Percentiles rank a stretch among this genome's conserved stretches.
phyloP scores from a whole-genome alignment of 2,113 vertebrate genomes.

The Macquaria australasica region DNA sequence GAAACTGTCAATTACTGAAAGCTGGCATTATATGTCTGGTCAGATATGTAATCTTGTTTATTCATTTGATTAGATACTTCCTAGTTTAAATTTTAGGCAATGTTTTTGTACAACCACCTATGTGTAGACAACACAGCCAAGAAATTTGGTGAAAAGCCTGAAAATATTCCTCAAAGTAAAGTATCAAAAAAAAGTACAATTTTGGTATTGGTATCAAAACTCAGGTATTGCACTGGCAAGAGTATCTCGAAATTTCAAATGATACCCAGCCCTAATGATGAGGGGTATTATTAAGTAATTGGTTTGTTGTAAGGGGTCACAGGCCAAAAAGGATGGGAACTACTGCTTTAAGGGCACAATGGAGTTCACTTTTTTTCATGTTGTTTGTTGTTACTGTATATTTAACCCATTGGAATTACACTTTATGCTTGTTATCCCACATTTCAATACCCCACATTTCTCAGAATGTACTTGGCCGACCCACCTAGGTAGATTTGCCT shows the following conservation, averaged over 20 bases:
- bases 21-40: too few species aligned
- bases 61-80: background rate
- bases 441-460: background rate
- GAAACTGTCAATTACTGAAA: background rate
- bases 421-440: background rate
- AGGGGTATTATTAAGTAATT: background rate
- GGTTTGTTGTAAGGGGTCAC: background rate
- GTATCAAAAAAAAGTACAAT: background rate
- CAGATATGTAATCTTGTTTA: background rate
- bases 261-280: background rate
- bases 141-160: too few species aligned
- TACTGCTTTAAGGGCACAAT: too few species aligned
- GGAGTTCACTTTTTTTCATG: background rate
- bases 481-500: background rate
- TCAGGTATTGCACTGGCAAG: too few species aligned
- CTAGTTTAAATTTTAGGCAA: too few species aligned
- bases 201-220: background rate
- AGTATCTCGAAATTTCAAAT: background rate
- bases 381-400: background rate
- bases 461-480: background rate
- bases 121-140: too few species aligned
- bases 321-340: background rate
- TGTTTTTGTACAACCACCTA: background rate
- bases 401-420: background rate
- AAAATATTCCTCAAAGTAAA: background rate